Conservation (phyloP, 2,888 invertebrate genomes). For the Scelioninae gen. 2 region DNA sequence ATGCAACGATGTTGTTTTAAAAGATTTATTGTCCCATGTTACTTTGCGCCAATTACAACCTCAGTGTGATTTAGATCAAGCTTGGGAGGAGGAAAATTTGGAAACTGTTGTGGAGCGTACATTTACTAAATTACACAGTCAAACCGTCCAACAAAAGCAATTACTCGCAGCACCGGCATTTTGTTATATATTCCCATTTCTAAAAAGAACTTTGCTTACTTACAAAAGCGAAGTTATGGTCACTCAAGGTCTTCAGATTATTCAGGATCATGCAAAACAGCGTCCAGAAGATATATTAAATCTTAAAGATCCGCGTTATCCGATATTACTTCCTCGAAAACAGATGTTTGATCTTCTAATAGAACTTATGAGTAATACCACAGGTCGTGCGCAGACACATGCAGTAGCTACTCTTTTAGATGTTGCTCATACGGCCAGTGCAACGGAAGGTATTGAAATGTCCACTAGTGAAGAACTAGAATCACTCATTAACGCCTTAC, state of each 20-base stretch:
- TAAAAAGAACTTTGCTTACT: constrained; percentile 79
- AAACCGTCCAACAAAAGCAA: constrained; percentile 75
- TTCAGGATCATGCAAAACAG: constrained; percentile 84
- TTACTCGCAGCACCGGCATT: constrained; percentile 85
- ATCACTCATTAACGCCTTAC: constrained; percentile 83
- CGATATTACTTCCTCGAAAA: constrained; percentile 86
- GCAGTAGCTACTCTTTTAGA: constrained; percentile 88
- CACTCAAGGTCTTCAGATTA: constrained; percentile 80
- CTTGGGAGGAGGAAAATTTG: constrained; percentile 86
- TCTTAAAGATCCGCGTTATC: constrained; percentile 80
- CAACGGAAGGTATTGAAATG: constrained; percentile 79
- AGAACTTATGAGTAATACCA: constrained; percentile 83
- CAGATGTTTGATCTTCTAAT: constrained; percentile 89
- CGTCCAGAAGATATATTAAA: constrained; percentile 75
- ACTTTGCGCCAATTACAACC: constrained; percentile 85
- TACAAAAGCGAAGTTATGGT: constrained; percentile 78
- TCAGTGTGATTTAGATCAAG: constrained; percentile 85
- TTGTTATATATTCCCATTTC: constrained; percentile 88
- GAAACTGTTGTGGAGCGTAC: constrained; percentile 80
- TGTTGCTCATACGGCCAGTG: constrained; percentile 85
- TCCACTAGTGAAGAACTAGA: constrained; percentile 84
- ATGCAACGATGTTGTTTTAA: constrained; percentile 75
- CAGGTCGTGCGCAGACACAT: constrained; percentile 85
- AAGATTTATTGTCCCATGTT: constrained; percentile 81
- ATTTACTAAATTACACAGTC: constrained; percentile 78